Percentiles rank a stretch among this genome's conserved stretches.
These are phyloP conservation scores for Heliconius melpomene DNA, from an alignment of 1,140 invertebrate genomes.

Conservation along the genomic window DNA sequence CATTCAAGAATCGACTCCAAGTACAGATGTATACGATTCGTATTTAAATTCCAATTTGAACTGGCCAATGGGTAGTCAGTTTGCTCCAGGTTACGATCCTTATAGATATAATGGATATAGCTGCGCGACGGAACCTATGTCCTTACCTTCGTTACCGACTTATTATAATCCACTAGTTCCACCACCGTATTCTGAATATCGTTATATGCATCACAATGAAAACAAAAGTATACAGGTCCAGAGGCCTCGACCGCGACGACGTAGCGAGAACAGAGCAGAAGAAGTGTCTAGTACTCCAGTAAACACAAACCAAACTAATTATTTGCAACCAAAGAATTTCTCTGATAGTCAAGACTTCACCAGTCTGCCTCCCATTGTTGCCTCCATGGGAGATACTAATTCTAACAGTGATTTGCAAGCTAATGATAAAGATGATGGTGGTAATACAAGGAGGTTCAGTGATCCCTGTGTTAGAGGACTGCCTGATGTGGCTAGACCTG, in stretches of 20 bases:
- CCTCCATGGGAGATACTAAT: constrained; percentile 69
- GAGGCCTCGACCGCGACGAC: constrained; percentile 53
- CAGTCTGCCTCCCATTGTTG: constrained; percentile 72
- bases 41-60: constrained; percentile 58
- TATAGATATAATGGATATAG: constrained; percentile 62
- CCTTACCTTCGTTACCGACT: constrained; percentile 63
- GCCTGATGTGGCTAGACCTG: constrained; percentile 66
- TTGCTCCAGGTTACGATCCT: constrained; percentile 66
- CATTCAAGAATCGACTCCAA: constrained; percentile 61
- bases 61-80: constrained; percentile 63
- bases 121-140: constrained; percentile 61
- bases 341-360: constrained; percentile 71
- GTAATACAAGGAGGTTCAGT: constrained; percentile 72
- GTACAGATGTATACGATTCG: constrained; percentile 63
- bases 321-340: constrained; percentile 71
- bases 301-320: constrained; percentile 52
- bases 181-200: constrained; percentile 59
- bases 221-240: constrained; percentile 66
- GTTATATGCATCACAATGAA: constrained; percentile 58
- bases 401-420: constrained; percentile 69
- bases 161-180: constrained; percentile 60
- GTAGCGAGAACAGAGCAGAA: constrained; percentile 61
- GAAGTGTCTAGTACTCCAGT: constrained; percentile 57
- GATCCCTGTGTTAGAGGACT: constrained; percentile 75
- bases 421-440: constrained; percentile 68